Conservation (phyloP, 2,888 invertebrate genomes). For the Theretra japonica region DNA sequence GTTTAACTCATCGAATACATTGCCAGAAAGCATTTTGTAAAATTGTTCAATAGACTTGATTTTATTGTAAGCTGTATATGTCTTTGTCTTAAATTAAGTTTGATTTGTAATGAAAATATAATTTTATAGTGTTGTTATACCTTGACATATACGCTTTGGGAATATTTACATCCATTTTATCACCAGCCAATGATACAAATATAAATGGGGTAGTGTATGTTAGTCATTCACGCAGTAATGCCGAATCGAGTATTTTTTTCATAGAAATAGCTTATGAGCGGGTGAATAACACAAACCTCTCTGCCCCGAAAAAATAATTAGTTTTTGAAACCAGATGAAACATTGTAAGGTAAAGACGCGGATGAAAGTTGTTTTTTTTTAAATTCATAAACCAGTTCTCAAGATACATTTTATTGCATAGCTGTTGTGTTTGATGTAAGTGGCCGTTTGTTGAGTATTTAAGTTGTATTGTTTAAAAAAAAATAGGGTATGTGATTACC, state of each 20-base stretch:
- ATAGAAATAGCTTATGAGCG: no score
- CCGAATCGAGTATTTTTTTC: no score
- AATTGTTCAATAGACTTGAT: no score
- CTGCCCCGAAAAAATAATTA: no score
- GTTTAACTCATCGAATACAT: no score
- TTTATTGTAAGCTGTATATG: not conserved
- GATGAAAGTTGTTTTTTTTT: not conserved
- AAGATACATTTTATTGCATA: not conserved
- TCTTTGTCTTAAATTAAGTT: constrained; percentile 4
- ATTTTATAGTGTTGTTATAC: constrained; percentile 9
- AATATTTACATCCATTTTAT: constrained; percentile 57
- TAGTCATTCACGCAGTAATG: no score
- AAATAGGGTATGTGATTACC: not conserved
- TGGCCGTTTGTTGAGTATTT: not conserved
- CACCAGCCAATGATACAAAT: constrained; percentile 57
- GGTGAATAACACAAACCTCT: no score
- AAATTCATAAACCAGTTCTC: not conserved
- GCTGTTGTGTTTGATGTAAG: not conserved
- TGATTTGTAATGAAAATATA: not conserved
- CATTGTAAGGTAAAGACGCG: no score
- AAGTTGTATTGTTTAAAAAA: no score
- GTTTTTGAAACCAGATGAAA: no score
- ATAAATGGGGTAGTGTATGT: no score
- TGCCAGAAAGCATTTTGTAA: no score
- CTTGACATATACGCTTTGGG: constrained; percentile 24